Evolutionary conservation across 2,113 vertebrate genomes (phyloP).

Genomic region (Xenopus borealis): DNA sequence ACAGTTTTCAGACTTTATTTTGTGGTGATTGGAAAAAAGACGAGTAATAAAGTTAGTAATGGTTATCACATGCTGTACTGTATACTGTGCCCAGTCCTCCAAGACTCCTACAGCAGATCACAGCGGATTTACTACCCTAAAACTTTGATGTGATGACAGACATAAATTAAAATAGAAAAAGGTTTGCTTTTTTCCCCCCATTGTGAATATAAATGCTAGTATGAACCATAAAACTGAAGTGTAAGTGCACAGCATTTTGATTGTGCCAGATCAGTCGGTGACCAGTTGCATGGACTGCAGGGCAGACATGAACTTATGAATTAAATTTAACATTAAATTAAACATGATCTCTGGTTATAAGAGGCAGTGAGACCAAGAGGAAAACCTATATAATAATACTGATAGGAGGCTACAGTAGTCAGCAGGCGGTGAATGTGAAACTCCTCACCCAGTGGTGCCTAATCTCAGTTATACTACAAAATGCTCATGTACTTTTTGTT

Average conservation of each 20-base stretch:
- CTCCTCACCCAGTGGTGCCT: neutral
- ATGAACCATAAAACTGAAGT: slow-evolving; percentile 55
- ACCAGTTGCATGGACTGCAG: slow-evolving; percentile 4
- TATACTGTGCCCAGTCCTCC: slow-evolving; percentile 69
- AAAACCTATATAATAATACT: neutral
- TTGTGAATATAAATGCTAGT: slow-evolving; percentile 63
- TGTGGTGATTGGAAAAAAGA: slow-evolving; percentile 86
- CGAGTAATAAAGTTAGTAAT: slow-evolving; percentile 90
- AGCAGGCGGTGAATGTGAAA: neutral
- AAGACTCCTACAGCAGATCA: slow-evolving; percentile 78
- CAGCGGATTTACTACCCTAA: slow-evolving; percentile 62
- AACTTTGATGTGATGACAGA: slow-evolving; percentile 68
- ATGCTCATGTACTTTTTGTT: neutral
- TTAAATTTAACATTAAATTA: too few relatives aligned
- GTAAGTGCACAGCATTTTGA: slow-evolving; percentile 59
- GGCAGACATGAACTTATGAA: neutral
- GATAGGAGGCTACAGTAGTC: neutral
- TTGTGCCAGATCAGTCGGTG: slow-evolving; percentile 21
- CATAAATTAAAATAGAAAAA: slow-evolving; percentile 58
- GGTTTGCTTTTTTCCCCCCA: slow-evolving; percentile 52
- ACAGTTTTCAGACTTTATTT: slow-evolving; percentile 88
- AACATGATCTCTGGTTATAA: neutral
- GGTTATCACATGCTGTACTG: slow-evolving; percentile 82
- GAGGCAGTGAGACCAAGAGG: neutral
- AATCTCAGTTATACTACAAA: neutral